phyloP scores from a whole-genome alignment of 2,888 invertebrate genomes.

The Acronicta alni region DNA sequence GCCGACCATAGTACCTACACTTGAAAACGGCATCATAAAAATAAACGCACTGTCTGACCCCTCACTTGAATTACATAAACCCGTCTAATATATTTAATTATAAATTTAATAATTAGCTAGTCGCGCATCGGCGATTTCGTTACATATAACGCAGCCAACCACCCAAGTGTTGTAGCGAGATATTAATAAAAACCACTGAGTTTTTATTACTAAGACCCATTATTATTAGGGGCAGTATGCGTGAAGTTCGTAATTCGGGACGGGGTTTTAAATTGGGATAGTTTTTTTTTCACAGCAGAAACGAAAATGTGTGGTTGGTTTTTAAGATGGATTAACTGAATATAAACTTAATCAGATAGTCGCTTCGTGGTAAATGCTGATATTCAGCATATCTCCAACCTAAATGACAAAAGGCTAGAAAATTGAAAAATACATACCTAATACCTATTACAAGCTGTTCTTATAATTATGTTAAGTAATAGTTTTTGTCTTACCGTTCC shows the following conservation, averaged over 20 bases:
- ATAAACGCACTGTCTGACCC: slow-evolving; percentile 53
- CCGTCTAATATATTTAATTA: slow-evolving; percentile 78
- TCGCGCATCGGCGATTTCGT: slow-evolving; percentile 64
- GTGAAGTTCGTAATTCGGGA: slow-evolving; percentile 41
- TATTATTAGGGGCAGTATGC: slow-evolving; percentile 47
- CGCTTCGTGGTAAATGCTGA: no score
- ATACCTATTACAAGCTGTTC: no score
- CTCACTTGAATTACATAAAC: slow-evolving; percentile 56
- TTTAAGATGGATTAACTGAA: no score
- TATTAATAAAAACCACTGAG: slow-evolving; percentile 67
- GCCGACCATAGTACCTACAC: slow-evolving; percentile 50
- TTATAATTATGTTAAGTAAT: no score
- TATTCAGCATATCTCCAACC: no score
- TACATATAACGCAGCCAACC: slow-evolving; percentile 57
- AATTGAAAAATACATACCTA: no score
- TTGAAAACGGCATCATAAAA: slow-evolving; percentile 52
- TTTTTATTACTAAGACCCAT: slow-evolving; percentile 45
- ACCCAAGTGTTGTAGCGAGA: slow-evolving; percentile 70
- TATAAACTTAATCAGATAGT: no score
- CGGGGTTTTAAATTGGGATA: slow-evolving; percentile 15
- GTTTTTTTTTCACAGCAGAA: slow-evolving; percentile 9
- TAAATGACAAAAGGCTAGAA: no score
- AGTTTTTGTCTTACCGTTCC: no score
- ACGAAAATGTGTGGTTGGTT: no score
- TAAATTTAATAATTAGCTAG: slow-evolving; percentile 80